These are phyloP conservation scores for Phodopus roborovskii DNA, from an alignment of 2,113 vertebrate species.

Conservation along the genomic window DNA sequence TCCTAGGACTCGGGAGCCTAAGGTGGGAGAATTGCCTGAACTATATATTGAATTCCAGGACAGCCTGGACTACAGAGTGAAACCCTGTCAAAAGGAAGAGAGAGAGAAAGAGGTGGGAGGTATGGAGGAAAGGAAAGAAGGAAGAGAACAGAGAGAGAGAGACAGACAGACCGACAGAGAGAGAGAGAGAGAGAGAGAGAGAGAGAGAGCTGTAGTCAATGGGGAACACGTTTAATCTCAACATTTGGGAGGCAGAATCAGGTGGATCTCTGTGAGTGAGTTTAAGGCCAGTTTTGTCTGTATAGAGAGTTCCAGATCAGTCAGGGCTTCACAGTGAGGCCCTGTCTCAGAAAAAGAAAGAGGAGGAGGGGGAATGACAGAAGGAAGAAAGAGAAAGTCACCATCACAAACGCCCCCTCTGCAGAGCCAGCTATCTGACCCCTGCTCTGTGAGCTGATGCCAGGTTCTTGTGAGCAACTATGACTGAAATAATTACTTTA, in stretches of 20 bases:
- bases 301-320: no score
- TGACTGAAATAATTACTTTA: neutral
- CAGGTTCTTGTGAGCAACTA: neutral
- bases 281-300: neutral
- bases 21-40: neutral
- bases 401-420: neutral
- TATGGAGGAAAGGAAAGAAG: neutral
- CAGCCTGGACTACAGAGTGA: neutral
- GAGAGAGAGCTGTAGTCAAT: neutral
- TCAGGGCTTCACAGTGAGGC: neutral
- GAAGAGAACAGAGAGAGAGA: neutral
- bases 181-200: neutral
- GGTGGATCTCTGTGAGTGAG: neutral
- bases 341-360: neutral
- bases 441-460: neutral
- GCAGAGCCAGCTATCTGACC: neutral
- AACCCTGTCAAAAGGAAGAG: accelerated
- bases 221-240: neutral
- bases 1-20: neutral
- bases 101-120: accelerated
- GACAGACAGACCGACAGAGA: no score
- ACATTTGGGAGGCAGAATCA: neutral
- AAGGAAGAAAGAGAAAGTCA: neutral
- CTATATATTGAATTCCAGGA: neutral
- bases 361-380: neutral